phyloP scores from a whole-genome alignment of 2,797 vertebrate species.

The Acropternis orthonyx region DNA sequence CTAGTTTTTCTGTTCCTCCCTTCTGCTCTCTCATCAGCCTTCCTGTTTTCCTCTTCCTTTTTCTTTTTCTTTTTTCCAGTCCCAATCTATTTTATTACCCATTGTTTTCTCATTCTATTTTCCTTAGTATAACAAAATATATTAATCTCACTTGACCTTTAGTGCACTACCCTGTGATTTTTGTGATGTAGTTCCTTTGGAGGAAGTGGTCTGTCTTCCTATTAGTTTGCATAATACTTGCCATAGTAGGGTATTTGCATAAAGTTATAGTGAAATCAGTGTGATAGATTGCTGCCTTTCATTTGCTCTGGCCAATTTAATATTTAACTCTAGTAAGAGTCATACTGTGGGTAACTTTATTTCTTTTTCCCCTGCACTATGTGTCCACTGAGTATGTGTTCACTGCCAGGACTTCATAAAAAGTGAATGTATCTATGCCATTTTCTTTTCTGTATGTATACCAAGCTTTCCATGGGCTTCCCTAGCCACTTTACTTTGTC shows the following conservation, averaged over 20 bases:
- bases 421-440: background rate
- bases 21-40: background rate
- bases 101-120: background rate
- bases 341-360: background rate
- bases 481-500: background rate
- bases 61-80: background rate
- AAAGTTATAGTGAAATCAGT: background rate
- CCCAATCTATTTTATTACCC: background rate
- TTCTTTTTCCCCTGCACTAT: rapidly evolving
- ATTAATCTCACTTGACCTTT: background rate
- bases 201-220: background rate
- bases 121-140: background rate
- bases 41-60: background rate
- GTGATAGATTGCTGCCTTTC: background rate
- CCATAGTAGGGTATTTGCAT: background rate
- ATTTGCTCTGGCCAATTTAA: background rate
- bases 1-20: background rate
- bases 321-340: background rate
- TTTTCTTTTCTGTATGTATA: background rate
- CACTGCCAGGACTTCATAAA: background rate
- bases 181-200: background rate
- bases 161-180: background rate
- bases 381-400: background rate
- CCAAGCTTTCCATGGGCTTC: background rate
- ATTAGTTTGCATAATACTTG: background rate